These are phyloP conservation scores for Orientallactaga bullata DNA, from an alignment of 2,113 vertebrate genomes.

Conservation along the genomic window DNA sequence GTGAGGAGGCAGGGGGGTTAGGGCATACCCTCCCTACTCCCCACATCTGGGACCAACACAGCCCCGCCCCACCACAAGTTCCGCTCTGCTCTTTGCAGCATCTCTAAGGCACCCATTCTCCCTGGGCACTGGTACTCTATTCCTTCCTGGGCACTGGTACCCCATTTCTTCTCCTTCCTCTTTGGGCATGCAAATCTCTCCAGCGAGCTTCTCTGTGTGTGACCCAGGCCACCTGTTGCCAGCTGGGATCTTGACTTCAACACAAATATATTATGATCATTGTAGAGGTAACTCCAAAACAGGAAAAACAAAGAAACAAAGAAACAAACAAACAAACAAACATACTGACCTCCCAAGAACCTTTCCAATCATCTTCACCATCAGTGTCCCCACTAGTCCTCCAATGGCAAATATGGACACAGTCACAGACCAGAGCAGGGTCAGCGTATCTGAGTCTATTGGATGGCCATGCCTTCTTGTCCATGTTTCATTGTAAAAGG, in stretches of 20 bases:
- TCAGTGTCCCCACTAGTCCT: slow-evolving; percentile 92
- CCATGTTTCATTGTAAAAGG: slow-evolving; percentile 95
- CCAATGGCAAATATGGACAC: slow-evolving; percentile 97
- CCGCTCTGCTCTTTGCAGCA: background rate
- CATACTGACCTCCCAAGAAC: slow-evolving; percentile 92
- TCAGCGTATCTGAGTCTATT: slow-evolving; percentile 84
- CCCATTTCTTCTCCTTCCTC: background rate
- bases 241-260: background rate
- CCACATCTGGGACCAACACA: background rate
- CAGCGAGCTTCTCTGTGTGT: background rate
- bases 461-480: slow-evolving; percentile 86
- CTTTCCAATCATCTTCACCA: slow-evolving; percentile 90
- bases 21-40: background rate
- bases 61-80: background rate
- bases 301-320: background rate
- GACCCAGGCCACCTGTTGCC: background rate
- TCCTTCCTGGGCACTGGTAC: background rate
- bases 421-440: slow-evolving; percentile 95
- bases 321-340: no score
- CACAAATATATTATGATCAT: background rate
- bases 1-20: background rate
- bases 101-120: background rate
- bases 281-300: background rate
- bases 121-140: accelerated
- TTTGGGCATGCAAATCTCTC: background rate